Conservation (phyloP, 2,888 invertebrate species). For the Pristionchus exspectatus region DNA sequence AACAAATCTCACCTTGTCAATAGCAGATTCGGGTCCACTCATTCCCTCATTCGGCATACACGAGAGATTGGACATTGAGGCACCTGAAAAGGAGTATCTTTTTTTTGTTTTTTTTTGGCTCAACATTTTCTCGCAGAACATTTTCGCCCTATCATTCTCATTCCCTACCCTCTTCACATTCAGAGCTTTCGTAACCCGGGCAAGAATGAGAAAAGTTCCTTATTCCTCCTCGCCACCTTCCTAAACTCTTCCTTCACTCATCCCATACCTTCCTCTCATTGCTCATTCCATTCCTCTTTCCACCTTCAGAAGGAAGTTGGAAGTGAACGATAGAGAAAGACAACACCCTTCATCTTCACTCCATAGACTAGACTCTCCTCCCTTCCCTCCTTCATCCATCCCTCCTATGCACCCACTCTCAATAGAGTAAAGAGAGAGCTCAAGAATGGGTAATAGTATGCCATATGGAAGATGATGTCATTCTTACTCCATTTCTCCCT, state of each 20-base stretch:
- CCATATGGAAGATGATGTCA: constrained; percentile 17
- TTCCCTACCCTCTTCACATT: too few species aligned
- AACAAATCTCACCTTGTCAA: constrained; percentile 58
- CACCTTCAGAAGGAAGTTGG: background rate
- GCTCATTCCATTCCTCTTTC: constrained; percentile 13
- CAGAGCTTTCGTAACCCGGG: too few species aligned
- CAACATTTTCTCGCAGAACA: too few species aligned
- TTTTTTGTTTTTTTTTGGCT: too few species aligned
- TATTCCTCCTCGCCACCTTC: background rate
- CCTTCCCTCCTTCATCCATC: background rate
- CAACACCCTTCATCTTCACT: background rate
- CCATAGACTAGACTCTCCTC: constrained; percentile 1
- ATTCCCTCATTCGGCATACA: constrained; percentile 61
- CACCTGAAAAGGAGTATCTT: constrained; percentile 60
- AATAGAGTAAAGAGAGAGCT: constrained; percentile 18
- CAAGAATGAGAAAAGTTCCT: background rate
- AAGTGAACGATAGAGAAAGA: background rate
- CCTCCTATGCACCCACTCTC: background rate
- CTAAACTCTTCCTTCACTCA: background rate
- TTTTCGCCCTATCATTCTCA: too few species aligned
- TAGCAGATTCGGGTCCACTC: constrained; percentile 56
- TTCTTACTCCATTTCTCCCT: constrained; percentile 31
- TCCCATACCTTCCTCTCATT: background rate
- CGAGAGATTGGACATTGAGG: constrained; percentile 75
- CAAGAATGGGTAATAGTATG: constrained; percentile 29